phyloP scores from a whole-genome alignment of 1,140 invertebrate species.

The Dryas iulia region DNA sequence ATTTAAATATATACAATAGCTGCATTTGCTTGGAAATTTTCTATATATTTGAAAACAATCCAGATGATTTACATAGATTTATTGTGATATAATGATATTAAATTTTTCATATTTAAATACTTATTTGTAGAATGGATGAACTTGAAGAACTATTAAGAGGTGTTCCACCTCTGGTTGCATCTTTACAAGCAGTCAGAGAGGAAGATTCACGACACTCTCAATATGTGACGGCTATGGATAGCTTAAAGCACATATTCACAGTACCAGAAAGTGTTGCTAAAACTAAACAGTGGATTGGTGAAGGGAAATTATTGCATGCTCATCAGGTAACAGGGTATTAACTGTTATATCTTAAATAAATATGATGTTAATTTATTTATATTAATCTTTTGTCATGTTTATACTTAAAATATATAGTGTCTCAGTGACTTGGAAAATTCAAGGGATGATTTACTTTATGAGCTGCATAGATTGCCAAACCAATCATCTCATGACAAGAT shows the following conservation, averaged over 20 bases:
- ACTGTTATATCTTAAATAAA: too few species aligned
- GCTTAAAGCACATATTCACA: slow-evolving; percentile 98
- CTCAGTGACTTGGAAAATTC: slow-evolving; percentile 98
- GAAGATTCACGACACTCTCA: slow-evolving; percentile 97
- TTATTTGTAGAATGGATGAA: slow-evolving; percentile 67
- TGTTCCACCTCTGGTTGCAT: slow-evolving; percentile 84
- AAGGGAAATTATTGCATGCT: slow-evolving; percentile 96
- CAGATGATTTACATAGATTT: too few species aligned
- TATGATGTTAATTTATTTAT: too few species aligned
- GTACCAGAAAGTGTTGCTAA: slow-evolving; percentile 97
- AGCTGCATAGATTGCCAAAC: slow-evolving; percentile 96
- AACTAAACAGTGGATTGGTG: slow-evolving; percentile 95
- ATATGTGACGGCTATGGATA: slow-evolving; percentile 98
- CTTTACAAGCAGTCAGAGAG: slow-evolving; percentile 91
- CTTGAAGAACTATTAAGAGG: slow-evolving; percentile 65
- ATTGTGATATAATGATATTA: too few species aligned
- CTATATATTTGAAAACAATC: too few species aligned
- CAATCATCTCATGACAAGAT: slow-evolving; percentile 94
- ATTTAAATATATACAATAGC: too few species aligned
- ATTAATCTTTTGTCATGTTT: neutral
- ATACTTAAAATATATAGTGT: slow-evolving; percentile 79
- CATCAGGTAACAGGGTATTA: slow-evolving; percentile 91
- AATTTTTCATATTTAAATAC: neutral
- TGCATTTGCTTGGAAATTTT: too few species aligned
- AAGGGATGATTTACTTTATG: slow-evolving; percentile 96